phyloP scores from a whole-genome alignment of 2,797 vertebrate species.

The Periparus ater region DNA sequence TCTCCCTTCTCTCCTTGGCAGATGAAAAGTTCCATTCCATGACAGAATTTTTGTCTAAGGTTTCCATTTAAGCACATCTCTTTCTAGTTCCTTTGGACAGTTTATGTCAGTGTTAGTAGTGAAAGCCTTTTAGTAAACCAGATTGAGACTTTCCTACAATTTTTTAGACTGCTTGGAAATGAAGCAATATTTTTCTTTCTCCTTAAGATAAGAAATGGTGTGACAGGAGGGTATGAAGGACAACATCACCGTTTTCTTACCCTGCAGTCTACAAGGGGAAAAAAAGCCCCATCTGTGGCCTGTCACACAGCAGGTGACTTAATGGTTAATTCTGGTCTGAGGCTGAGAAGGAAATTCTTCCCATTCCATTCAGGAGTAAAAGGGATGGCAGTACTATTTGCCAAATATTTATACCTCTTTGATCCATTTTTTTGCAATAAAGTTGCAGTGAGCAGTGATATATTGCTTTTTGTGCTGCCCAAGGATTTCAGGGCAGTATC shows the following conservation, averaged over 20 bases:
- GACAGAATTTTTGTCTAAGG: neutral
- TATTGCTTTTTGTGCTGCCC: neutral
- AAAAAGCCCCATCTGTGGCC: neutral
- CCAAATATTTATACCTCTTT: neutral
- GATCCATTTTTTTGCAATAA: neutral
- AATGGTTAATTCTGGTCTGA: neutral
- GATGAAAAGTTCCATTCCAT: neutral
- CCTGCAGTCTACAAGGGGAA: neutral
- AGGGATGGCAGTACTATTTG: neutral
- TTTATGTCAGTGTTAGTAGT: neutral
- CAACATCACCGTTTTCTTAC: neutral
- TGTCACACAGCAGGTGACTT: neutral
- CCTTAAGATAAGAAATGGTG: neutral
- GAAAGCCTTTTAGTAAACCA: neutral
- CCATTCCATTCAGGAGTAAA: neutral
- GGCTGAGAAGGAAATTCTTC: neutral
- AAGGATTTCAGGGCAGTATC: rapidly evolving
- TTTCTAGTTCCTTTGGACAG: neutral
- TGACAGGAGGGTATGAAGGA: neutral
- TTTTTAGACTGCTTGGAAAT: neutral
- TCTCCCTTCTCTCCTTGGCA: neutral
- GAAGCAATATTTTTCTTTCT: neutral
- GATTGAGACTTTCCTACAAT: neutral
- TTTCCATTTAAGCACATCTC: neutral
- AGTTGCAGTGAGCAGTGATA: neutral